These are phyloP conservation scores for Sorex araneus DNA, from an alignment of 2,113 vertebrate species.

Conservation along the genomic window DNA sequence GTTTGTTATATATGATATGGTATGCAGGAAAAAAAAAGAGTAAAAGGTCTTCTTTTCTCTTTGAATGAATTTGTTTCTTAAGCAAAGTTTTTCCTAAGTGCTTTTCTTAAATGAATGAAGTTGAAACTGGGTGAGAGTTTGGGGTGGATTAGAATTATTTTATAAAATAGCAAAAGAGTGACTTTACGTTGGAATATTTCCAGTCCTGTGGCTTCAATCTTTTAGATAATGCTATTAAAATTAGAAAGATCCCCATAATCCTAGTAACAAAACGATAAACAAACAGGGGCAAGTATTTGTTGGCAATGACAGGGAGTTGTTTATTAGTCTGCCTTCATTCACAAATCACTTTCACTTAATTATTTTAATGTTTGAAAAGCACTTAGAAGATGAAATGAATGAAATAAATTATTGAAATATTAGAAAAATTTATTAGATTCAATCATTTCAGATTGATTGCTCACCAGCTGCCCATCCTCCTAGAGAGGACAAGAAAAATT, in stretches of 20 bases:
- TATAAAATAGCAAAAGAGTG: not conserved
- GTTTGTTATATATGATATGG: conserved; percentile 35
- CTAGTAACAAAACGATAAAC: conserved; percentile 65
- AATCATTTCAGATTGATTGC: not conserved
- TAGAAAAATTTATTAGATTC: conserved; percentile 54
- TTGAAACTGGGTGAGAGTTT: not conserved
- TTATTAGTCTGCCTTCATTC: conserved; percentile 65
- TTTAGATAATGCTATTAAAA: conserved; percentile 68
- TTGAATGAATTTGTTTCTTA: not conserved
- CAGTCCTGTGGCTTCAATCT: not conserved
- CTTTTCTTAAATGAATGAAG: not conserved
- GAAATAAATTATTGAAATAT: conserved; percentile 56
- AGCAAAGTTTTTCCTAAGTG: not conserved
- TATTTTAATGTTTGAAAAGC: conserved; percentile 66
- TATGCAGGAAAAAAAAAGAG: not conserved
- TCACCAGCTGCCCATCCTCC: not conserved
- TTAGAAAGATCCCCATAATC: conserved; percentile 43
- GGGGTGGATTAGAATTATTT: not conserved
- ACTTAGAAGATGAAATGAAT: conserved; percentile 69
- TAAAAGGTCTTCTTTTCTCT: conserved; percentile 13
- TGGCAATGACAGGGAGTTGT: conserved; percentile 63
- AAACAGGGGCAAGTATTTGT: conserved; percentile 63
- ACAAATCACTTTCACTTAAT: conserved; percentile 73
- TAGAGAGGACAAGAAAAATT: not conserved
- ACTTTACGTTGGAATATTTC: conserved; percentile 7